These are phyloP conservation scores for Cantharis flavilabris DNA, from an alignment of 2,888 invertebrate genomes.

Conservation along the genomic window DNA sequence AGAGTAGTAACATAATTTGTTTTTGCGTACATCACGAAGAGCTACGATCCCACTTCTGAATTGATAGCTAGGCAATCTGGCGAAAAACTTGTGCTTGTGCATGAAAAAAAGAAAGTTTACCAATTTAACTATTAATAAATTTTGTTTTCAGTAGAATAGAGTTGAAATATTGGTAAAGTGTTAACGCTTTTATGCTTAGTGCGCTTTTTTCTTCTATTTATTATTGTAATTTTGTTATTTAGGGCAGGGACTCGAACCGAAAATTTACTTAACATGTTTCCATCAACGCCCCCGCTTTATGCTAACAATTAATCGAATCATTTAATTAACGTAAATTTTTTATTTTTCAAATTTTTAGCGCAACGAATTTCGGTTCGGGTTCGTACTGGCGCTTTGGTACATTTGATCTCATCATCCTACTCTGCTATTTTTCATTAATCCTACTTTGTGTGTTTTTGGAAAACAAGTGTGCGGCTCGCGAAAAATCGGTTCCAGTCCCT, in stretches of 20 bases:
- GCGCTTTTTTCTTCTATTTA: slow-evolving; percentile 50
- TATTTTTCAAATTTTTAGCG: slow-evolving; percentile 8
- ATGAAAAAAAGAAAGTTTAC: slow-evolving; percentile 36
- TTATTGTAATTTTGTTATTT: slow-evolving; percentile 34
- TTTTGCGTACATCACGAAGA: not conserved
- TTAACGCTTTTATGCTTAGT: slow-evolving; percentile 54
- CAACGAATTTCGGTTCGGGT: slow-evolving; percentile 53
- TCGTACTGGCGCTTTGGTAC: slow-evolving; percentile 53
- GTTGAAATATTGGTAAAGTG: slow-evolving; percentile 37
- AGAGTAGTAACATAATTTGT: not conserved
- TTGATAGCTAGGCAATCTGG: not conserved
- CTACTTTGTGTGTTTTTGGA: slow-evolving; percentile 1
- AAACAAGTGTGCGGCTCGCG: not conserved
- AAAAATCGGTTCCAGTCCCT: slow-evolving; percentile 53
- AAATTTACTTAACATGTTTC: slow-evolving; percentile 35
- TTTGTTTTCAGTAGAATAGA: slow-evolving; percentile 35
- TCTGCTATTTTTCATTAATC: slow-evolving; percentile 25
- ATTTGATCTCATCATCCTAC: slow-evolving; percentile 19
- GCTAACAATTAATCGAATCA: slow-evolving; percentile 8
- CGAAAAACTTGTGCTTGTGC: slow-evolving; percentile 47
- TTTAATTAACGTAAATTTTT: not conserved
- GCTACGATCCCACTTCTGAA: not conserved
- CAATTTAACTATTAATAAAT: slow-evolving; percentile 35
- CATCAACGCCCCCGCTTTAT: slow-evolving; percentile 14
- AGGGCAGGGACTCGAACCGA: slow-evolving; percentile 57